A percentile compares a stretch with the other conserved stretches of the same genome.
phyloP scores from a whole-genome alignment of 2,888 invertebrate species.

The Agapostemon virescens region DNA sequence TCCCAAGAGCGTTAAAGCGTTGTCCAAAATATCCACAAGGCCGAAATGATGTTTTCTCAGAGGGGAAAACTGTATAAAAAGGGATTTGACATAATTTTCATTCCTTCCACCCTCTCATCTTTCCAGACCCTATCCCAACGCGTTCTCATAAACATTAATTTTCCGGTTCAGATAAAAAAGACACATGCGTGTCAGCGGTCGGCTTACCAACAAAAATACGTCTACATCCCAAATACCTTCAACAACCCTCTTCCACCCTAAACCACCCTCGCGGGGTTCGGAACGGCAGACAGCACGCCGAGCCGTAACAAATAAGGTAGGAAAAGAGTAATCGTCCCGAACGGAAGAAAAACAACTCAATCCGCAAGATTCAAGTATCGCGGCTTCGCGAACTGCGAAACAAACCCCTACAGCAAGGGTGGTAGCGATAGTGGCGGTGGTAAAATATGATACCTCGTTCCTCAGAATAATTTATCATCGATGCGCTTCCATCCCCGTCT shows the following conservation, averaged over 20 bases:
- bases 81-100: neutral
- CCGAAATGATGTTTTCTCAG: neutral
- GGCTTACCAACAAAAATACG: neutral
- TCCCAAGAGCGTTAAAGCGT: too few species aligned
- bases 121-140: neutral
- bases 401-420: conserved; percentile 12
- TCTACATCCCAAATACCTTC: neutral
- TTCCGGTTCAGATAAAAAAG: neutral
- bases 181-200: neutral
- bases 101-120: neutral
- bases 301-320: conserved; percentile 6
- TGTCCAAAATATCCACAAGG: neutral
- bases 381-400: conserved; percentile 14
- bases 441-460: conserved; percentile 55
- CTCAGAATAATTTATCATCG: conserved; percentile 56
- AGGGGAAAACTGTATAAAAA: neutral
- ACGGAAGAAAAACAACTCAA: conserved; percentile 6
- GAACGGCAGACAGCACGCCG: conserved; percentile 3
- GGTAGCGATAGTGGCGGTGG: neutral
- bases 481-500: conserved; percentile 38
- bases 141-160: neutral
- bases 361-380: conserved; percentile 1
- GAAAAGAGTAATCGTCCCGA: neutral
- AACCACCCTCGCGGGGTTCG: conserved; percentile 1
- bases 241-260: neutral